Conservation (phyloP, 2,113 vertebrate species). For the Hucho hucho region DNA sequence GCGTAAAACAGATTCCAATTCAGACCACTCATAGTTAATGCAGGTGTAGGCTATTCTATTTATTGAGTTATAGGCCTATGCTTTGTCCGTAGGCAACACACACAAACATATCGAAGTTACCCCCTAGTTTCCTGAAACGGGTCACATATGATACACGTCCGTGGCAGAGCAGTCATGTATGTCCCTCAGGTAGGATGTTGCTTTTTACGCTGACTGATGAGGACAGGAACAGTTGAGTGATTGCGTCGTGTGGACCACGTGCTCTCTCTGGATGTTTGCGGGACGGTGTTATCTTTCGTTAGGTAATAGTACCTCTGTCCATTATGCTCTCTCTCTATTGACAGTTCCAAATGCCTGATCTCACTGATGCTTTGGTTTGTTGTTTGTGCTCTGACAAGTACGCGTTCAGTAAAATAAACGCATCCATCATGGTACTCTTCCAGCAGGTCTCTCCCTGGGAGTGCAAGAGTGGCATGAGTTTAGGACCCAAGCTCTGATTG, state of each 20-base stretch:
- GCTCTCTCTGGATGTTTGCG: slow-evolving; percentile 16
- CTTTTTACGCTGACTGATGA: neutral
- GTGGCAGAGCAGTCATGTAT: neutral
- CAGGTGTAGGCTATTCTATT: too few species aligned
- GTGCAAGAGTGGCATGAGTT: slow-evolving; percentile 53
- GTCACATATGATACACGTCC: neutral
- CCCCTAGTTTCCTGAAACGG: too few species aligned
- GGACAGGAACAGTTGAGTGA: slow-evolving; percentile 3
- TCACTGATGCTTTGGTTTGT: slow-evolving; percentile 29
- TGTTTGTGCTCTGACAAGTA: slow-evolving; percentile 21
- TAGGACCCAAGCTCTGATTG: slow-evolving; percentile 48
- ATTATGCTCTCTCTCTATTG: slow-evolving; percentile 17
- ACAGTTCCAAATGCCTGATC: neutral
- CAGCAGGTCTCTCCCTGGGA: slow-evolving; percentile 29
- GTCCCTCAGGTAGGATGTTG: neutral
- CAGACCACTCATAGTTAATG: too few species aligned
- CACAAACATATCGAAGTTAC: too few species aligned
- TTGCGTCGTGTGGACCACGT: slow-evolving; percentile 26
- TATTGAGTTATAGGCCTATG: too few species aligned
- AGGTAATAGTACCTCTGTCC: slow-evolving; percentile 33
- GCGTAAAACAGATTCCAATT: too few species aligned
- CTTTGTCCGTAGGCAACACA: too few species aligned
- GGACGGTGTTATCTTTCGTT: slow-evolving; percentile 19
- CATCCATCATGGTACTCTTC: slow-evolving; percentile 27
- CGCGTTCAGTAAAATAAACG: slow-evolving; percentile 5